These are phyloP conservation scores for Haliaeetus leucogaster DNA, from an alignment of 2,113 vertebrate genomes.

Conservation along the genomic window DNA sequence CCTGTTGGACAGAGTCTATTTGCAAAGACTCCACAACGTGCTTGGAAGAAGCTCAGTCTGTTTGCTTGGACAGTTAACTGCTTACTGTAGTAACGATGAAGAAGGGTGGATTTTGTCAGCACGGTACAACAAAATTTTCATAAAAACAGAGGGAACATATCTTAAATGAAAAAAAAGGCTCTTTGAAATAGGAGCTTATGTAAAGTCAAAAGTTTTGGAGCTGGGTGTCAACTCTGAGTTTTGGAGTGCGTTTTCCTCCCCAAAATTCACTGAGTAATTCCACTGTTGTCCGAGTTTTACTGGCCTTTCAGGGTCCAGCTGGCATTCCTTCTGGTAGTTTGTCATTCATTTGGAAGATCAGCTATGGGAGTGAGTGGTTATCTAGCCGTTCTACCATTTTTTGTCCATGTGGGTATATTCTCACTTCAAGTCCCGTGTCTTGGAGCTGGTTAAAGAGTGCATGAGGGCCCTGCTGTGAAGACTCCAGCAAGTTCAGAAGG, in stretches of 20 bases:
- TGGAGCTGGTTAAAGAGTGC: not conserved
- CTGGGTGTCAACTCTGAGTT: not conserved
- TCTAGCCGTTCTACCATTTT: not conserved
- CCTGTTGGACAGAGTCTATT: not conserved
- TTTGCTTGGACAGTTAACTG: not conserved
- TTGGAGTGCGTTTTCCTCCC: not conserved
- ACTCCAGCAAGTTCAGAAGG: not conserved
- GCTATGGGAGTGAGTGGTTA: not conserved
- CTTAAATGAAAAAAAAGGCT: not conserved
- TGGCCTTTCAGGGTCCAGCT: not conserved
- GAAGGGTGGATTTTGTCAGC: not conserved
- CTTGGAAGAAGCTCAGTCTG: not conserved
- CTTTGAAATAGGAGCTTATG: not conserved
- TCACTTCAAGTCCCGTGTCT: not conserved
- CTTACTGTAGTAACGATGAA: not conserved
- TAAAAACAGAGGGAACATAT: not conserved
- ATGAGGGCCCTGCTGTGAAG: not conserved
- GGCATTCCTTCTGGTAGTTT: not conserved
- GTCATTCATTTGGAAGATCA: not conserved
- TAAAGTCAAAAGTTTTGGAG: not conserved
- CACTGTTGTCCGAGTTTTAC: not conserved
- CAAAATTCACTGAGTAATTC: not conserved
- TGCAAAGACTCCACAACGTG: not conserved
- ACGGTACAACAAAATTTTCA: not conserved
- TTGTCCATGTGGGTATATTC: not conserved